Percentiles rank a stretch among this genome's conserved stretches.
These are phyloP conservation scores for Abramis brama DNA, from an alignment of 2,113 vertebrate genomes.

Conservation along the genomic window DNA sequence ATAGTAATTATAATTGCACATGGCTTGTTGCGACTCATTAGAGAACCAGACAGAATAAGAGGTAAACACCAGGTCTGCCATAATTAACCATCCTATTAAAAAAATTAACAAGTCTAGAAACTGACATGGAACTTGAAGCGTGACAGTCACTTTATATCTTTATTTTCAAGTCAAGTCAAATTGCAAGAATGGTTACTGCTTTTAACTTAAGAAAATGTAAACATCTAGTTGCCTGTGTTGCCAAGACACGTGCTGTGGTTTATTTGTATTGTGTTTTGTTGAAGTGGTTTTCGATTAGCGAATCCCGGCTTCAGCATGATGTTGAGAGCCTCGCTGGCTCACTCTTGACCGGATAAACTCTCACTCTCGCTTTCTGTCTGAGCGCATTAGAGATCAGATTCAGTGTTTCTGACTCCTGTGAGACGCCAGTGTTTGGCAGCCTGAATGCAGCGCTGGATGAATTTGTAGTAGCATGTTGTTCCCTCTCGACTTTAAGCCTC, in stretches of 20 bases:
- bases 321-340: conserved; percentile 10
- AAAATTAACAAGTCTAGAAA: too few relatives aligned
- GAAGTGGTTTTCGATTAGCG: conserved; percentile 16
- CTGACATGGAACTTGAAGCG: too few relatives aligned
- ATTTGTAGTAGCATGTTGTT: conserved; percentile 6
- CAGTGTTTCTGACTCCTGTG: conserved; percentile 23
- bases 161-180: neutral
- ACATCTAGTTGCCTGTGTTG: neutral
- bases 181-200: neutral
- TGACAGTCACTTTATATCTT: neutral
- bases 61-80: neutral
- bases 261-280: neutral
- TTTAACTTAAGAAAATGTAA: neutral
- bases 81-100: neutral
- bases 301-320: neutral
- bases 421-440: neutral
- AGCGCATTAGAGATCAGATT: neutral
- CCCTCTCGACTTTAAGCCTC: neutral
- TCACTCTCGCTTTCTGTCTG: neutral
- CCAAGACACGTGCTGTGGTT: neutral
- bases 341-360: neutral
- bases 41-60: conserved; percentile 4
- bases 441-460: neutral
- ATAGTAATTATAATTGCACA: conserved; percentile 24
- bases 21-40: conserved; percentile 33